Conservation (phyloP, 2,113 vertebrate species). For the Podarcis muralis region DNA sequence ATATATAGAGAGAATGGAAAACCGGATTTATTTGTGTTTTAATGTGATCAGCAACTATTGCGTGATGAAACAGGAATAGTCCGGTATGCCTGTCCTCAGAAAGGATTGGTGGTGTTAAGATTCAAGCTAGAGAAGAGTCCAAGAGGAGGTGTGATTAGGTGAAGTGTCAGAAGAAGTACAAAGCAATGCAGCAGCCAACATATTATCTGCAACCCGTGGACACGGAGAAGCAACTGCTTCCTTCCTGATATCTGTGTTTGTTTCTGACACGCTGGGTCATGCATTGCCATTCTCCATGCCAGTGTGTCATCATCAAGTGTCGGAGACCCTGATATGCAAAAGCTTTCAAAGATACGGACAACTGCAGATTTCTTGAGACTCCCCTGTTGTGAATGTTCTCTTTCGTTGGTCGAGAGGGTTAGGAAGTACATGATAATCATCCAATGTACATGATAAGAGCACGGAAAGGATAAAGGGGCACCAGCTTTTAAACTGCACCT, state of each 20-base stretch:
- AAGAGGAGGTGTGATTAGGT: neutral
- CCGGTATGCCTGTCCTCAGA: neutral
- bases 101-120: neutral
- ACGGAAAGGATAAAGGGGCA: neutral
- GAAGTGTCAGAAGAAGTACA: neutral
- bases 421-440: neutral
- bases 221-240: slow-evolving; percentile 5
- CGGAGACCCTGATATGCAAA: neutral
- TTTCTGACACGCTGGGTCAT: neutral
- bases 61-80: neutral
- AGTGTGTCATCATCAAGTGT: neutral
- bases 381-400: neutral
- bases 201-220: neutral
- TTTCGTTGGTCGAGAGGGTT: neutral
- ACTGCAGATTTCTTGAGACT: neutral
- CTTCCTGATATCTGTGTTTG: neutral
- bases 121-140: neutral
- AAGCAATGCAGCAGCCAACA: neutral
- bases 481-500: neutral
- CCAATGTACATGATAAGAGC: neutral
- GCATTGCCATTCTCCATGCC: neutral
- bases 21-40: neutral
- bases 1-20: neutral
- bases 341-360: neutral
- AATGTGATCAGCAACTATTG: neutral